phyloP scores from a whole-genome alignment of 2,113 vertebrate species.

The Myotis davidii region DNA sequence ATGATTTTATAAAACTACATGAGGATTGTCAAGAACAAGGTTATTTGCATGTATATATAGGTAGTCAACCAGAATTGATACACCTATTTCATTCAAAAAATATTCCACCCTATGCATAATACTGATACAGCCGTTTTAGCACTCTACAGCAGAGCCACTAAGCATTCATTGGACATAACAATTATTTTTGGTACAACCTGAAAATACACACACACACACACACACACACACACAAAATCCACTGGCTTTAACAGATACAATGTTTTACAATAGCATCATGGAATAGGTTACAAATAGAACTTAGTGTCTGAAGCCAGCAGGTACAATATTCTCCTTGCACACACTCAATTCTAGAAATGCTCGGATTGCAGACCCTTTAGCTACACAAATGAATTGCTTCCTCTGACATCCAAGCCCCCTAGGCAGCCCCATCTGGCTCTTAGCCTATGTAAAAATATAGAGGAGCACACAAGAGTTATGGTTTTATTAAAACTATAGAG shows the following conservation, averaged over 20 bases:
- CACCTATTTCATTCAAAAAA: neutral
- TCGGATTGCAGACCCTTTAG: neutral
- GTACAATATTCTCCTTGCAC: neutral
- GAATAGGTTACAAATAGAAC: constrained; percentile 3
- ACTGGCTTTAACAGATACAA: neutral
- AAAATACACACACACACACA: neutral
- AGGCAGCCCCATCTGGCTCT: constrained; percentile 39
- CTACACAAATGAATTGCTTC: constrained; percentile 46
- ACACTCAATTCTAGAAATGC: constrained; percentile 51
- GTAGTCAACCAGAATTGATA: neutral
- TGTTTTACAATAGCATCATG: neutral
- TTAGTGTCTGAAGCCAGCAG: constrained; percentile 25
- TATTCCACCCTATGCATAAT: neutral
- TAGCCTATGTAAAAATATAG: neutral
- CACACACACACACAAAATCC: neutral
- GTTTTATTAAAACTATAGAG: neutral
- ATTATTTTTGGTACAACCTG: neutral
- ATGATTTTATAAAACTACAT: neutral
- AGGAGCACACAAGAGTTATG: neutral
- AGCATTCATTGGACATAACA: neutral
- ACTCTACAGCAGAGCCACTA: neutral
- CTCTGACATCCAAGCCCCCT: neutral
- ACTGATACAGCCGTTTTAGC: neutral
- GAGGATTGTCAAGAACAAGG: neutral
- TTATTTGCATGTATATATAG: neutral